phyloP scores from a whole-genome alignment of 2,888 invertebrate genomes.

The Nematopogon swammerdamellus region DNA sequence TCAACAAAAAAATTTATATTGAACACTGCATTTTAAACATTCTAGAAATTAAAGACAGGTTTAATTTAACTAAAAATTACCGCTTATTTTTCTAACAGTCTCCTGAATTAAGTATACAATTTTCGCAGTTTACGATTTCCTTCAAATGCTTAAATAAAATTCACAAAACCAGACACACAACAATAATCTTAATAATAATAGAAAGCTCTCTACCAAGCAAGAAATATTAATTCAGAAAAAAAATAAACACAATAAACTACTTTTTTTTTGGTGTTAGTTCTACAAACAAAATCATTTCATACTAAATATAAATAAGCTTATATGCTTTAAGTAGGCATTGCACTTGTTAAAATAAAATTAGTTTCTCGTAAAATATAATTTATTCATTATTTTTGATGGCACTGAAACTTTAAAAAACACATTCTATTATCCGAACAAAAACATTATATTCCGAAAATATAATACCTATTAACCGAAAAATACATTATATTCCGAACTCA shows the following conservation, averaged over 20 bases:
- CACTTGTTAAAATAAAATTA: constrained; percentile 20
- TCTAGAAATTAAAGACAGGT: neutral
- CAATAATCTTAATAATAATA: constrained; percentile 7
- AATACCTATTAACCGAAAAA: too few species aligned
- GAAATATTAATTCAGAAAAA: constrained; percentile 28
- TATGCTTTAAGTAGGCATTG: constrained; percentile 36
- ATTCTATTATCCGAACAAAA: too few species aligned
- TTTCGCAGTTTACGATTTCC: constrained; percentile 2
- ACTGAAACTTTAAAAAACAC: too few species aligned
- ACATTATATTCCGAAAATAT: too few species aligned
- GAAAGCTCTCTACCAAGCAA: constrained; percentile 18
- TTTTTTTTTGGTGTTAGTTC: constrained; percentile 55
- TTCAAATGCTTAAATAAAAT: constrained; percentile 3
- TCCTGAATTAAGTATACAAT: constrained; percentile 26
- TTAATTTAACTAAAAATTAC: neutral
- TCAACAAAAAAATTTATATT: too few species aligned
- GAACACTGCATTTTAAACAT: neutral
- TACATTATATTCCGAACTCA: too few species aligned
- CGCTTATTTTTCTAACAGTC: constrained; percentile 27
- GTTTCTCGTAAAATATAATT: constrained; percentile 12
- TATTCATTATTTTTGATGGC: constrained; percentile 6
- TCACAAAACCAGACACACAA: constrained; percentile 4
- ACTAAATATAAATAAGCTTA: constrained; percentile 29
- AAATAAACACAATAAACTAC: constrained; percentile 15
- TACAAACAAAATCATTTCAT: constrained; percentile 24